phyloP scores from a whole-genome alignment of 2,888 invertebrate species.

The Plebejus argus region DNA sequence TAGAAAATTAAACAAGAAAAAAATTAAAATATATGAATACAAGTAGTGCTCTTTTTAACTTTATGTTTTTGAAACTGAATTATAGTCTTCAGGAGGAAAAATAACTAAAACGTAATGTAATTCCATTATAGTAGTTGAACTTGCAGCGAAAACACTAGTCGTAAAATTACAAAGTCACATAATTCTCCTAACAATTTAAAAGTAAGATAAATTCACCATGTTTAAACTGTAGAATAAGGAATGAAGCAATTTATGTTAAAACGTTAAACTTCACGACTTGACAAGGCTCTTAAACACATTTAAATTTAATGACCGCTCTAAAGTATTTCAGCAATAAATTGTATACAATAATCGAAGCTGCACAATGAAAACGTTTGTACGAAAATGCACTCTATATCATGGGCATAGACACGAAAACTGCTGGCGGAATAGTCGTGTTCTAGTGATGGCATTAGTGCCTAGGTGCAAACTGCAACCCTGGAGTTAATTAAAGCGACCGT shows the following conservation, averaged over 20 bases:
- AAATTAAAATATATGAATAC: too few relatives aligned
- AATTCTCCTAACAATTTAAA: constrained; percentile 20
- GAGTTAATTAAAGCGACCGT: constrained; percentile 56
- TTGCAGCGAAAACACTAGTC: not conserved
- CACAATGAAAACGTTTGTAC: constrained; percentile 19
- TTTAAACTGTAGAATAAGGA: constrained; percentile 24
- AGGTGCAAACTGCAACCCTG: constrained; percentile 45
- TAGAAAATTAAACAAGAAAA: not conserved
- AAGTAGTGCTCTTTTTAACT: not conserved
- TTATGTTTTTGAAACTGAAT: not conserved
- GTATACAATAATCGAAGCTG: constrained; percentile 33
- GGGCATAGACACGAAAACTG: constrained; percentile 2
- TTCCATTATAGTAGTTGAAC: constrained; percentile 1
- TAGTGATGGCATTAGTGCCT: constrained; percentile 43
- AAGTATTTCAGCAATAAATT: constrained; percentile 33
- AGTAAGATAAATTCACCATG: constrained; percentile 10
- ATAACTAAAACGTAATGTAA: not conserved
- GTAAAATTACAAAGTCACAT: constrained; percentile 20
- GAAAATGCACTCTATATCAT: constrained; percentile 18
- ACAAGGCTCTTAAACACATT: constrained; percentile 33
- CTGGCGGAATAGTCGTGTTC: constrained; percentile 34
- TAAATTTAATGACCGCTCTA: constrained; percentile 34
- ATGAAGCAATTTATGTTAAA: constrained; percentile 27
- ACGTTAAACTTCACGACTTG: constrained; percentile 28
- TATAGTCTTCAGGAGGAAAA: not conserved